Evolutionary conservation across 2,888 invertebrate species (phyloP).

Genomic region (Acrocera orbiculus): DNA sequence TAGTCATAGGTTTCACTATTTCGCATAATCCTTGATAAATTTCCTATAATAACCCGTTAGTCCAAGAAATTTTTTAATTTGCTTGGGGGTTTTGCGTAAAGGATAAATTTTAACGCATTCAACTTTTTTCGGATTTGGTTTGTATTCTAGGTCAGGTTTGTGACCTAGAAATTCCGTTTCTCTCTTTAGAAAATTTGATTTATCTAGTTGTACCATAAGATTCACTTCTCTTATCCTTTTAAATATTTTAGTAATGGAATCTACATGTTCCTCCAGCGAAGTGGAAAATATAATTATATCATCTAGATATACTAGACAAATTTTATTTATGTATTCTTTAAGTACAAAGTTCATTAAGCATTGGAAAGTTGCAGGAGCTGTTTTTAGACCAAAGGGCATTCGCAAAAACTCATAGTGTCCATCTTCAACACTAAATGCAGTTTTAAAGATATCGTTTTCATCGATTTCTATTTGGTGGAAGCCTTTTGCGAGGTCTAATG

Average conservation of each 20-base stretch:
- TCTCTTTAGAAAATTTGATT: constrained; percentile 11
- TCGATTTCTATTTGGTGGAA: constrained; percentile 12
- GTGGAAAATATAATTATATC: constrained; percentile 14
- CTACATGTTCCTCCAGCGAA: constrained; percentile 11
- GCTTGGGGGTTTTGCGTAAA: constrained; percentile 10
- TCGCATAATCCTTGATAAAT: constrained; percentile 23
- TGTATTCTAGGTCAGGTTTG: constrained; percentile 13
- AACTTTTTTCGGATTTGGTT: constrained; percentile 13
- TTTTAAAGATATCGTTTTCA: constrained; percentile 9
- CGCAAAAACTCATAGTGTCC: constrained; percentile 11
- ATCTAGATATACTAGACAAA: constrained; percentile 15
- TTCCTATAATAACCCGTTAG: constrained; percentile 8
- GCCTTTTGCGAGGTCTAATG: constrained; percentile 10
- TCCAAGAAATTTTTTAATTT: constrained; percentile 10
- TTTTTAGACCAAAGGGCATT: constrained; percentile 25
- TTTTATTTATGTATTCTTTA: constrained; percentile 13
- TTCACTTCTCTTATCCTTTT: constrained; percentile 7
- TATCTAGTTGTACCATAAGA: constrained; percentile 12
- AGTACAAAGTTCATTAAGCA: constrained; percentile 24
- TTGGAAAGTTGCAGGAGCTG: constrained; percentile 26
- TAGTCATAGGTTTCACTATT: constrained; percentile 2
- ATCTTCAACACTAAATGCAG: constrained; percentile 10
- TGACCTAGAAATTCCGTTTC: constrained; percentile 16
- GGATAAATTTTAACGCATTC: constrained; percentile 10
- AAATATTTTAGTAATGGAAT: constrained; percentile 9